Base-by-base conservation (phyloP, 2,113 vertebrate species). In the Australoheros scitulus region DNA sequence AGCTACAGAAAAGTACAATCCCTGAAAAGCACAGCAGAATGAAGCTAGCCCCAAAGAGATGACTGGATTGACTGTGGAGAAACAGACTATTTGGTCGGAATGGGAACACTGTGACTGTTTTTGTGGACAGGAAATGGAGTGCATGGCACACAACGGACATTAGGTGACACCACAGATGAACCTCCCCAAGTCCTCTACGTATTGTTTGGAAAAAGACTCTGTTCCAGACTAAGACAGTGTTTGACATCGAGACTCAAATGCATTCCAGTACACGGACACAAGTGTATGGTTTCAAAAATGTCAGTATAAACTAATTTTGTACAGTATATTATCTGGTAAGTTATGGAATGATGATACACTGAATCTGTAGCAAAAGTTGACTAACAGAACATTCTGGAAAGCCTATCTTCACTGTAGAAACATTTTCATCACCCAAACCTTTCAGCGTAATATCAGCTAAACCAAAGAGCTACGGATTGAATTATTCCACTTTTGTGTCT, bases 281-380 rank as follows among this genome's bases (percentile, higher is more conserved):
- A 34, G 65, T 79, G 77, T 55, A 41, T 79, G 82, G 85, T 80
- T 87, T 86, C 11, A 70, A 75, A 88, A 87, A 59, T 79, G 68
- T 61, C 64, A 79, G 41, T 74, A 68, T 61, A 29, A 85, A 88
- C 22, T 64, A 38, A 65, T 92, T 84, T 92, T 92, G 78, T 91
- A 93, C 72, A 84, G 64, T 88, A 92, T 85, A 74, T 88, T 88
- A 82, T 85, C 78, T 75, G 76, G 74, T 95, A 95, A 95, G 77
- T 95, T 96, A 96, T 95, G 81, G 94, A 94, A 94, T 95, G 94
- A 94, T 93, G 85, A 90, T 82, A 83, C 86, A 88, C 87, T 81
- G 61, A 89, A 91, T 89, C 76, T 93, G 91, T 89, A 92, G 81
- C 70, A 85, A 89, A 84, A 3, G 26, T 76, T 57, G 59, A 50